A percentile compares a stretch with the other conserved stretches of the same genome.
phyloP scores from a whole-genome alignment of 35 echinoderm and acorn worm genomes.

The Ptychodera flava region DNA sequence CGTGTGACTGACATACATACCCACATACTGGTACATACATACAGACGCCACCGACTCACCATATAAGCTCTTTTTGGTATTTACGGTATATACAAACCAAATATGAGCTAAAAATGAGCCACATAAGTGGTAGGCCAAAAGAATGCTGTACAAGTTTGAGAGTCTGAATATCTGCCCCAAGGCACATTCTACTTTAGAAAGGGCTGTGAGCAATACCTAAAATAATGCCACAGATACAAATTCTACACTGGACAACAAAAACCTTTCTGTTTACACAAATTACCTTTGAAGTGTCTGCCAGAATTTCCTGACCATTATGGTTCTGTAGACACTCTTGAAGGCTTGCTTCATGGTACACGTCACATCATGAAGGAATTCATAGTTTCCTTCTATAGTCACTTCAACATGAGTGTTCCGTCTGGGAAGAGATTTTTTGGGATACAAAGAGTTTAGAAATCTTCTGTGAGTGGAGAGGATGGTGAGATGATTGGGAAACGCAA shows the following conservation, averaged over 20 bases:
- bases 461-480: constrained; percentile 46
- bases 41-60: no score
- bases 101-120: no score
- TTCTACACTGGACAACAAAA: no score
- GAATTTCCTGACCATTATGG: constrained; percentile 78
- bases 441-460: not conserved
- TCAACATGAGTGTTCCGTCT: constrained; percentile 72
- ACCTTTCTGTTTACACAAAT: constrained; percentile 19
- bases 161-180: no score
- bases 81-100: no score
- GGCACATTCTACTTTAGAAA: constrained; percentile 4
- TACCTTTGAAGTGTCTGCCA: constrained; percentile 89
- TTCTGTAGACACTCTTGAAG: constrained; percentile 51
- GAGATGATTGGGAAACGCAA: no score
- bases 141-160: no score
- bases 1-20: not conserved
- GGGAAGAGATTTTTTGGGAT: constrained; percentile 4
- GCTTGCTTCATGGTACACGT: constrained; percentile 65
- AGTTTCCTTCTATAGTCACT: constrained; percentile 92
- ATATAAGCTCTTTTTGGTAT: no score
- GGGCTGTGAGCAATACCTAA: no score
- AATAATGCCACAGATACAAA: no score
- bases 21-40: no score
- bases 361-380: constrained; percentile 91
- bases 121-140: no score